These are phyloP conservation scores for Bradypodion pumilum DNA, from an alignment of 2,797 vertebrate genomes.

Conservation along the genomic window DNA sequence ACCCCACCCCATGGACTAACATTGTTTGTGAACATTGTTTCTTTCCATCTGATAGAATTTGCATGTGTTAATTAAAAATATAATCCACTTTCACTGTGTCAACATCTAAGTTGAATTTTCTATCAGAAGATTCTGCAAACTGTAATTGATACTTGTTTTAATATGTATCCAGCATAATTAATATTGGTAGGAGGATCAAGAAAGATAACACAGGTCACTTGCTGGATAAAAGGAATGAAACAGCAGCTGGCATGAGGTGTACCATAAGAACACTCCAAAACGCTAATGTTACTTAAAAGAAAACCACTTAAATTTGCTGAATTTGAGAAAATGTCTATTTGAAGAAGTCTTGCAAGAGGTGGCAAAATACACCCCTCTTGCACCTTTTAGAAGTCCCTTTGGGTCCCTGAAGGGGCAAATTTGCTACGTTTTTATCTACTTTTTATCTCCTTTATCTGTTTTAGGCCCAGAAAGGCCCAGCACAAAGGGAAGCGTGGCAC, in stretches of 20 bases:
- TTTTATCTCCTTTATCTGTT: too few relatives aligned
- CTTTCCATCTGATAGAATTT: slow-evolving; percentile 5
- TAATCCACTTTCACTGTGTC: slow-evolving; percentile 18
- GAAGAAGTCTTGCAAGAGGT: not conserved
- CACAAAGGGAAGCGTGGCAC: too few relatives aligned
- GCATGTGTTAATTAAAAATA: slow-evolving; percentile 28
- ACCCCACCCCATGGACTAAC: not conserved
- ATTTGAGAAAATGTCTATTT: not conserved
- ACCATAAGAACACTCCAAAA: not conserved
- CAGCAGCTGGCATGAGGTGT: not conserved
- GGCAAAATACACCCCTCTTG: too few relatives aligned
- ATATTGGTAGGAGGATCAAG: not conserved
- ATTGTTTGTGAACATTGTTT: slow-evolving; percentile 13
- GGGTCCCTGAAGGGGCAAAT: too few relatives aligned
- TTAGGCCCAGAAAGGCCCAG: too few relatives aligned
- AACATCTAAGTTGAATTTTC: slow-evolving; percentile 11
- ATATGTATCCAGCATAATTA: slow-evolving; percentile 13
- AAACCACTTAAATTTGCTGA: not conserved
- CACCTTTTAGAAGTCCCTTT: too few relatives aligned
- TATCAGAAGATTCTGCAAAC: slow-evolving; percentile 3
- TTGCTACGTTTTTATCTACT: too few relatives aligned
- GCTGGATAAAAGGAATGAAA: slow-evolving; percentile 7
- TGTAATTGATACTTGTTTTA: slow-evolving; percentile 14
- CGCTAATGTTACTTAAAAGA: not conserved
- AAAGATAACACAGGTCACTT: not conserved